These are phyloP conservation scores for Caenorhabditis uteleia DNA, from an alignment of 2,888 invertebrate species.

Conservation along the genomic window DNA sequence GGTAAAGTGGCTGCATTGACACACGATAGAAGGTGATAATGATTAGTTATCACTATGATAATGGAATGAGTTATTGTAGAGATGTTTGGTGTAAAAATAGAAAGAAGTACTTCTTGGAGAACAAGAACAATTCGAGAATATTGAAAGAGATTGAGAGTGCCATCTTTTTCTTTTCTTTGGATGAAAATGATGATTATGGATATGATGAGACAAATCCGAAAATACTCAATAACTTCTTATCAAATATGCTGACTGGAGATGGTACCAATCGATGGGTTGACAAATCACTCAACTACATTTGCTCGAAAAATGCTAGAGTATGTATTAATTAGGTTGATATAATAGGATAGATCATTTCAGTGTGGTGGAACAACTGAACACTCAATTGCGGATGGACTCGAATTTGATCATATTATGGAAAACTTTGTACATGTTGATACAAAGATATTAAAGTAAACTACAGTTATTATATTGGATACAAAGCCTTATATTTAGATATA, in stretches of 20 bases:
- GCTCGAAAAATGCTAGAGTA: constrained; percentile 54
- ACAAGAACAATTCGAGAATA: constrained; percentile 46
- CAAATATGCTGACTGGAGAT: constrained; percentile 56
- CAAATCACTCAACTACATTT: constrained; percentile 62
- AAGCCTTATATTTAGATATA: constrained; percentile 1
- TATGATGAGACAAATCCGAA: constrained; percentile 42
- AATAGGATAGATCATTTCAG: constrained; percentile 12
- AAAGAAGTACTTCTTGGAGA: constrained; percentile 56
- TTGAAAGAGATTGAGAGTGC: constrained; percentile 60
- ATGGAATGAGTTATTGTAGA: no score
- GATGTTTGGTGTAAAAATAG: constrained; percentile 59
- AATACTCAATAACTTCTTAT: constrained; percentile 40
- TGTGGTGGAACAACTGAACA: constrained; percentile 64
- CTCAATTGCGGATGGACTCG: constrained; percentile 62
- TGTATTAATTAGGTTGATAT: constrained; percentile 37
- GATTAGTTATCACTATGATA: no score
- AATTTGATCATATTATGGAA: constrained; percentile 66
- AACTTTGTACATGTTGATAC: constrained; percentile 59
- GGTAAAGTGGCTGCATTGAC: constrained; percentile 57
- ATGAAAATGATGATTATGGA: constrained; percentile 53
- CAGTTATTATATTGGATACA: no score
- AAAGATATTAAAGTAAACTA: constrained; percentile 35
- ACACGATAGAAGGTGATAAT: constrained; percentile 50
- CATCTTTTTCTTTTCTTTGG: constrained; percentile 54
- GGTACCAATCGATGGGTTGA: constrained; percentile 64